These are phyloP conservation scores for Drosophila sucinea DNA, from an alignment of 1,140 invertebrate genomes.

Conservation along the genomic window DNA sequence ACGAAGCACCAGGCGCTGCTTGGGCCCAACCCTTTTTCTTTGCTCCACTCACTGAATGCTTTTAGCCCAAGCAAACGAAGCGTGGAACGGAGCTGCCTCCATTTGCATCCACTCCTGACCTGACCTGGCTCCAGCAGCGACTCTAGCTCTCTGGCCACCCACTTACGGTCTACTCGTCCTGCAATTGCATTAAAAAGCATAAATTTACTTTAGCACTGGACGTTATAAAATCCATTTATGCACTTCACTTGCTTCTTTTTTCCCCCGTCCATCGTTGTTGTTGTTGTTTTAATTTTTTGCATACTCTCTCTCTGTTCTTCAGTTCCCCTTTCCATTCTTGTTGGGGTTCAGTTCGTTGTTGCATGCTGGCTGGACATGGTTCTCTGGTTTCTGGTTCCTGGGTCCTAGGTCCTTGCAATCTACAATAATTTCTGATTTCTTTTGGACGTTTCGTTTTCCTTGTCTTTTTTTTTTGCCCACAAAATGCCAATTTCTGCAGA, in stretches of 20 bases:
- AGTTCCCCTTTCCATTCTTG: constrained; percentile 12
- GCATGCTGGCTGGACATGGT: constrained; percentile 71
- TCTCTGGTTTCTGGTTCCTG: constrained; percentile 8
- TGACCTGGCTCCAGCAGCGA: constrained; percentile 17
- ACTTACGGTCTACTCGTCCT: constrained; percentile 78
- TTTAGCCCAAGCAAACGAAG: constrained; percentile 63
- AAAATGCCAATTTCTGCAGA: constrained; percentile 77
- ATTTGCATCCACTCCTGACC: constrained; percentile 14
- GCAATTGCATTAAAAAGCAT: constrained; percentile 82
- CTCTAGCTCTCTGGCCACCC: constrained; percentile 34
- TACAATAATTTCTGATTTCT: constrained; percentile 81
- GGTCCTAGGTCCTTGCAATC: constrained; percentile 54
- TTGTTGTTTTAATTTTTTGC: constrained; percentile 10
- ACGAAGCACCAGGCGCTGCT: constrained; percentile 9
- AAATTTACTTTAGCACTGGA: constrained; percentile 80
- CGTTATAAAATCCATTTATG: constrained; percentile 82
- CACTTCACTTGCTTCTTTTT: constrained; percentile 75
- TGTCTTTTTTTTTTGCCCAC: constrained; percentile 44
- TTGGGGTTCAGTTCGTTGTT: constrained; percentile 47
- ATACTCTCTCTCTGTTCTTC: not conserved
- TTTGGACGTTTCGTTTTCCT: constrained; percentile 54
- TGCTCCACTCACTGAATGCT: constrained; percentile 51
- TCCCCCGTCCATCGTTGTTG: not conserved
- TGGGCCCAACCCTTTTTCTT: constrained; percentile 16
- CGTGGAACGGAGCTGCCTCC: constrained; percentile 32